A percentile compares a stretch with the other conserved stretches of the same genome.
Evolutionary conservation across 2,797 vertebrate genomes (phyloP).

Genomic region (Acrossocheilus fasciatus): DNA sequence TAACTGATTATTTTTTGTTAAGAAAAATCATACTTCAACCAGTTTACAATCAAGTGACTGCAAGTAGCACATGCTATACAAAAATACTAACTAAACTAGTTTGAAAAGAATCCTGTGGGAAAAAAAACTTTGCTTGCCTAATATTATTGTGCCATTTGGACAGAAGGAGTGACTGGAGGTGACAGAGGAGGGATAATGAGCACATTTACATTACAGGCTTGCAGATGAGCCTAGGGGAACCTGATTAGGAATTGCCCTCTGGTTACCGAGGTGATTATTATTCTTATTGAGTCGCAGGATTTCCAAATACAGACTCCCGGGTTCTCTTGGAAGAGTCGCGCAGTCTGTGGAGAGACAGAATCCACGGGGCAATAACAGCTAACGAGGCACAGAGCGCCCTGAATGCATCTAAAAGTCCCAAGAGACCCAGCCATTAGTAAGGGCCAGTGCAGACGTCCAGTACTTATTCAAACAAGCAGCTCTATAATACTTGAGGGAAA

Average conservation of each 20-base stretch:
- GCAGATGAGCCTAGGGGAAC: slow-evolving; percentile 53
- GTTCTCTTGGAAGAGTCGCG: slow-evolving; percentile 27
- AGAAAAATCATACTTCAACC: neutral
- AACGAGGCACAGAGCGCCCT: slow-evolving; percentile 20
- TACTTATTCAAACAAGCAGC: neutral
- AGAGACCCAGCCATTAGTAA: neutral
- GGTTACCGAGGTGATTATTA: slow-evolving; percentile 64
- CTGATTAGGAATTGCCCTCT: slow-evolving; percentile 63
- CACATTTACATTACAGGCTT: slow-evolving; percentile 61
- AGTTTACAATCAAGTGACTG: neutral
- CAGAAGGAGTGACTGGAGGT: slow-evolving; percentile 38
- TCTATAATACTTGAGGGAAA: neutral
- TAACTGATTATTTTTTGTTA: neutral
- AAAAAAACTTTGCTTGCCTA: slow-evolving; percentile 18
- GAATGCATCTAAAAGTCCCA: neutral
- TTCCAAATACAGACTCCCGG: slow-evolving; percentile 46
- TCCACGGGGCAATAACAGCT: slow-evolving; percentile 28
- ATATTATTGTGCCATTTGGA: slow-evolving; percentile 47
- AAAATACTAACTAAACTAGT: neutral
- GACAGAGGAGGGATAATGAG: slow-evolving; percentile 60
- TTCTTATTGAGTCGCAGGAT: slow-evolving; percentile 56
- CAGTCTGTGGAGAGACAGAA: slow-evolving; percentile 10
- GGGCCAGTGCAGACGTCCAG: neutral
- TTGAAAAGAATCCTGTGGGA: neutral
- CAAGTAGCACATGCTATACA: neutral